Base-by-base conservation (phyloP, 1,140 invertebrate genomes). In the Meloidogyne floridensis region DNA sequence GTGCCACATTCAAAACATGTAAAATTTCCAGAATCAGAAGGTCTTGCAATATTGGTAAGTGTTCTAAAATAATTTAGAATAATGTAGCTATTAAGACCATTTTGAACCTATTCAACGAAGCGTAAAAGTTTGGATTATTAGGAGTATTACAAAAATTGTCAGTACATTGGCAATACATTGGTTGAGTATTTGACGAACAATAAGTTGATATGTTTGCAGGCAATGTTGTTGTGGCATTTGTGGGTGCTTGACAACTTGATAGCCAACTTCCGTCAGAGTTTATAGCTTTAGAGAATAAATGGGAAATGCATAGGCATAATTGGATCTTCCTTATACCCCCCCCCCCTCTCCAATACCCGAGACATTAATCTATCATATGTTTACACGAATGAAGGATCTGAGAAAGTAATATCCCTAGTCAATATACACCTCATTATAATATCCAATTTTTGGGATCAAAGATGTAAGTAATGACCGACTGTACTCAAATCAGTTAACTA, bases 131-230 rank as follows among this genome's bases (percentile, higher is more conserved):
- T 1, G 77, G 54, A 3, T 78, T 78, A 47, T 78, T 78, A 47
- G 77, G 77, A 11, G 77, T 78, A 71, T 78, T 78, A 51, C 77
- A 78, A 51, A 78, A 78, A 43, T 78, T 78, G 18, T 65, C 72
- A 9, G 53, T 51, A 51, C 77, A 78, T 18, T 65, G 77, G 15
- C 77, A 78, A 70, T 59, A 78, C 8, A 51, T 43, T 9, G 77
- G 76, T 43, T 53, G 42, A 3, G 65, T 71, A 70, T 71, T 70
- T 59, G 77, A 7, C n/a, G 54, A 43, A 71, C 77, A 78, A 42
- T 0, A 78, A 15, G 77, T 54, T 18, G 51, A 43, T 15, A 71
- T 47, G 51, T 65, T 20, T 13, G 56, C 11, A 51, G 77, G 18
- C 20, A 65, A 11, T 18, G 51, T 70, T 18, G 9, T n/a, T 3